phyloP scores from a whole-genome alignment of 1,140 invertebrate genomes.

The Nebria ingens region DNA sequence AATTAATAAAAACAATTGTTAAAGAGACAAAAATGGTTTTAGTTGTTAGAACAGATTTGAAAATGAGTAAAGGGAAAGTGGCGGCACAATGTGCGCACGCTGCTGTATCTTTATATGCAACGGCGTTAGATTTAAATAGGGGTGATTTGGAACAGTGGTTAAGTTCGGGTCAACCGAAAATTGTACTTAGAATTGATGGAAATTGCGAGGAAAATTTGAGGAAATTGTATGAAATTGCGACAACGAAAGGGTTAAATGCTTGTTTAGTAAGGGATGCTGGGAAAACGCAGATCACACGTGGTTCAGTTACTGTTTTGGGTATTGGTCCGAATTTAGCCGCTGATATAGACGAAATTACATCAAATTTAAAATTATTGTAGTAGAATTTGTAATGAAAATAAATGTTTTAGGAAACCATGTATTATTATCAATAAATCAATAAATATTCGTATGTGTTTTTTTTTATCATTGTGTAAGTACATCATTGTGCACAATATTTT shows the following conservation, averaged over 20 bases:
- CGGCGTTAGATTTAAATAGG: conserved; percentile 33
- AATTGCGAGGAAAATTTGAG: conserved; percentile 39
- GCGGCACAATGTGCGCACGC: conserved; percentile 79
- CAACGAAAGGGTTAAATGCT: conserved; percentile 44
- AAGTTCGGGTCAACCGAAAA: conserved; percentile 60
- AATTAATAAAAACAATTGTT: conserved; percentile 19
- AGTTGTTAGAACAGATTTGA: conserved; percentile 62
- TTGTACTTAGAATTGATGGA: conserved; percentile 49
- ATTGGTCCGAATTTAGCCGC: conserved; percentile 58
- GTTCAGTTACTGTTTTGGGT: conserved; percentile 62
- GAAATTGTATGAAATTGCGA: conserved; percentile 42
- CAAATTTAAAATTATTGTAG: conserved; percentile 57
- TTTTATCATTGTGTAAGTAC: conserved; percentile 5
- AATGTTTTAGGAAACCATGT: background rate
- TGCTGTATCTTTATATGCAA: conserved; percentile 53
- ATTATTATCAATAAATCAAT: conserved; percentile 28
- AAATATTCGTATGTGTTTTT: conserved; percentile 41
- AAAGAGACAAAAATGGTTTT: conserved; percentile 61
- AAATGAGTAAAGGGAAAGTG: conserved; percentile 72
- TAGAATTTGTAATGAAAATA: conserved; percentile 1
- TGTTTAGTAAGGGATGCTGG: conserved; percentile 65
- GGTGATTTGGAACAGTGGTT: conserved; percentile 52
- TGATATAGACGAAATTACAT: conserved; percentile 57
- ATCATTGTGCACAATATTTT: background rate
- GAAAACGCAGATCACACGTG: conserved; percentile 55